These are phyloP conservation scores for Notodonta ziczac DNA, from an alignment of 2,888 invertebrate genomes.

Conservation along the genomic window DNA sequence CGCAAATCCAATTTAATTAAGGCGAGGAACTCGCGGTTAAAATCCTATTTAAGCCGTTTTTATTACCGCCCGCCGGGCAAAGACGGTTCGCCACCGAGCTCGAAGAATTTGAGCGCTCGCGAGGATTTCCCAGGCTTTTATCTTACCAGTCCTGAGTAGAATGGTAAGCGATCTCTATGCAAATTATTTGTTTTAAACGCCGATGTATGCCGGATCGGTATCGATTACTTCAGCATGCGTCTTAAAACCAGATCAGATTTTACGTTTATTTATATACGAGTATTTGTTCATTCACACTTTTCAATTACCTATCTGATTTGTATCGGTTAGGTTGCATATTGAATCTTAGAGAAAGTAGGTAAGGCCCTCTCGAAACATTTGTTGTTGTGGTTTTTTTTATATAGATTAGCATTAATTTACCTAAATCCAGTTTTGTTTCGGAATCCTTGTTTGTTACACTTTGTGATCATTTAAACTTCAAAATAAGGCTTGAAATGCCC, in stretches of 20 bases:
- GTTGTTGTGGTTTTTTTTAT: no score
- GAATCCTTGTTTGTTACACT: no score
- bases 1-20: slow-evolving; percentile 85
- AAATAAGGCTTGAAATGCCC: no score
- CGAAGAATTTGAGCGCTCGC: slow-evolving; percentile 78
- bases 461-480: no score
- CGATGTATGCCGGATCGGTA: slow-evolving; percentile 34
- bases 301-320: neutral
- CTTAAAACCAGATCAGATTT: slow-evolving; percentile 6
- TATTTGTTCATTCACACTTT: neutral
- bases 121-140: slow-evolving; percentile 78
- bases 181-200: slow-evolving; percentile 65
- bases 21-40: slow-evolving; percentile 83
- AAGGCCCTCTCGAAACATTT: no score
- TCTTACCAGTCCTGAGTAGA: slow-evolving; percentile 67
- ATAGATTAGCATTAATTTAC: no score
- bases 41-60: slow-evolving; percentile 85
- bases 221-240: slow-evolving; percentile 20
- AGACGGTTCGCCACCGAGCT: slow-evolving; percentile 79
- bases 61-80: slow-evolving; percentile 83
- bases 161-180: slow-evolving; percentile 74
- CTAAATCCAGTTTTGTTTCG: no score
- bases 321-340: no score
- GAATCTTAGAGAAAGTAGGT: no score
- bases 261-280: neutral